phyloP scores from a whole-genome alignment of 1,140 invertebrate species.

The Bombus confusus region DNA sequence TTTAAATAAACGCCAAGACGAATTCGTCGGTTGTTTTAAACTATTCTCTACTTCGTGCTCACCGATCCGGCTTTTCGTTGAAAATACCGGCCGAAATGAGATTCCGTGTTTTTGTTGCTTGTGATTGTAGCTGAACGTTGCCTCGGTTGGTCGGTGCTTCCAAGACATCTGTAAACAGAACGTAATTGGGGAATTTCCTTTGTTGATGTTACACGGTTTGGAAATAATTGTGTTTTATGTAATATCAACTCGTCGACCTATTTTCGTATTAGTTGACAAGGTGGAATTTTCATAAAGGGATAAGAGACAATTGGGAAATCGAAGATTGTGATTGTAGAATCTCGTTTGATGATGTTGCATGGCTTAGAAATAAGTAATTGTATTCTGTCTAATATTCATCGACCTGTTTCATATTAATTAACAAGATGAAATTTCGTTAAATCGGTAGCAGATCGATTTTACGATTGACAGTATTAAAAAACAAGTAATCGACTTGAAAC shows the following conservation, averaged over 20 bases:
- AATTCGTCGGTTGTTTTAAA: background rate
- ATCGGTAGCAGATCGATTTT: too few species aligned
- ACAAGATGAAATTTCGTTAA: too few species aligned
- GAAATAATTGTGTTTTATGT: background rate
- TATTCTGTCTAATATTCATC: background rate
- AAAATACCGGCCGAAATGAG: background rate
- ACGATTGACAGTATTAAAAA: too few species aligned
- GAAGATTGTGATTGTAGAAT: too few species aligned
- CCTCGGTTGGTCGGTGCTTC: background rate
- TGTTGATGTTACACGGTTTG: background rate
- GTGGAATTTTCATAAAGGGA: too few species aligned
- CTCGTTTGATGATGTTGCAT: background rate
- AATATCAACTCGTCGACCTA: too few species aligned
- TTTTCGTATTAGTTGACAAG: too few species aligned
- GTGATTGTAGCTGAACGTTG: background rate
- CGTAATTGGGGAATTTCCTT: background rate
- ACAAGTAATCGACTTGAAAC: too few species aligned
- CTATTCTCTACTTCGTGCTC: background rate
- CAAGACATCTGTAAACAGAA: background rate
- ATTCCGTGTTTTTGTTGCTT: background rate
- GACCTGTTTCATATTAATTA: too few species aligned
- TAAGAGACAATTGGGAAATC: too few species aligned
- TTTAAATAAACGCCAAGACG: constrained; percentile 2
- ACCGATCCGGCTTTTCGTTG: background rate
- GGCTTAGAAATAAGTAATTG: background rate